Base-by-base conservation (phyloP, 2,797 vertebrate genomes). In the Holocentrus rufus region DNA sequence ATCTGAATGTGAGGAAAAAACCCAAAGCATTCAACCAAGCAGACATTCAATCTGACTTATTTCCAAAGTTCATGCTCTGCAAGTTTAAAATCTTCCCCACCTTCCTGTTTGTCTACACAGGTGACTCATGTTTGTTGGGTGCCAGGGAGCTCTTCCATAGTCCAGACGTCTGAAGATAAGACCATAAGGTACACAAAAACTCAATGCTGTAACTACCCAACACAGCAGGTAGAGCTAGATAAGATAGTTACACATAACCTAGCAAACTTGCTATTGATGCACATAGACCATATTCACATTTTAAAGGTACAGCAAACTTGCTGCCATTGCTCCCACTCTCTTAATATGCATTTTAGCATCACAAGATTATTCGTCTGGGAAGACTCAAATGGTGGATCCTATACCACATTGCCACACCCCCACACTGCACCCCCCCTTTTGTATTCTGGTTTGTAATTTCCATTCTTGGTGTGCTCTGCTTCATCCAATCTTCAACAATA, bases 71-170 rank as follows among this genome's bases (percentile, higher is more conserved):
- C 56, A 46, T 31, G 20, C 27, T 53, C 49, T 62, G 14, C 31
- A 70, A 63, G 52, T 49, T 76, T 54, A 56, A 20, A 64, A 76
- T 25, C 49, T 42, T 79, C 64, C 73, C 42, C 61, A 70, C 9
- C 72, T 74, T 65, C 53, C 59, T 68, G 15, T 65, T n/a, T 74
- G 67, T 82, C 67, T 85, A 80, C 89, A 0, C 85, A 99, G 97
- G 97, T 99, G 69, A 99, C 98, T 72, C 96, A 99, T 89, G 88
- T 98, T 55, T 98, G 97, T 88, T 99, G 98, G 98, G 95, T 99
- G 62, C 97, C 98, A 64, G 91, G 87, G 57, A 93, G 90, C 85
- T 86, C 85, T 42, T 89, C 89, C 52, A 22, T 93, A 44, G 91
- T 87, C 25, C 98, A 99, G 91, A 95, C 95, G 7, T 98, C 97